These are phyloP conservation scores for Thumatha senex DNA, from an alignment of 2,888 invertebrate species.

Conservation along the genomic window DNA sequence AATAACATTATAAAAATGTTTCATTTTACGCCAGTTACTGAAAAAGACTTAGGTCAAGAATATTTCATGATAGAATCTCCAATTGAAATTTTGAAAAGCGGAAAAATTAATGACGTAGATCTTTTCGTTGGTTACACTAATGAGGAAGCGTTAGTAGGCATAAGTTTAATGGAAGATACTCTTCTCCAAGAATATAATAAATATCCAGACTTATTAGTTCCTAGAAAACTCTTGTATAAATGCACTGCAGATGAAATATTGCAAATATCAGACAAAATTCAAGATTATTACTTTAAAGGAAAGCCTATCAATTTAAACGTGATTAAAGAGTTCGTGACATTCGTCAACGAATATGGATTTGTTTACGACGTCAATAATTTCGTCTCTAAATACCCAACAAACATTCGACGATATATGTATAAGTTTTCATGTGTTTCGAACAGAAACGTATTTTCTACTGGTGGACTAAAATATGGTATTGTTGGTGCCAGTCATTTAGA, in stretches of 20 bases:
- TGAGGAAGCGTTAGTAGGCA: constrained; percentile 50
- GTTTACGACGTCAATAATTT: constrained; percentile 6
- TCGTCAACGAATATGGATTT: background rate
- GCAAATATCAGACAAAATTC: constrained; percentile 8
- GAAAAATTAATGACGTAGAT: constrained; percentile 10
- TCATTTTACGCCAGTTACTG: constrained; percentile 55
- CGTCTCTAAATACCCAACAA: constrained; percentile 18
- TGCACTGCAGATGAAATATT: constrained; percentile 8
- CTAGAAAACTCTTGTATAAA: constrained; percentile 12
- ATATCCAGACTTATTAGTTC: constrained; percentile 15
- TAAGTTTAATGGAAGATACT: constrained; percentile 21
- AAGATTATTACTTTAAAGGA: constrained; percentile 10
- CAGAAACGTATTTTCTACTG: constrained; percentile 46
- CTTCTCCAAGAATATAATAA: constrained; percentile 7
- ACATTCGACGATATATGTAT: constrained; percentile 22
- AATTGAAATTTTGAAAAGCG: background rate
- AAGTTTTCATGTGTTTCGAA: constrained; percentile 48
- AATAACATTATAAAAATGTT: constrained; percentile 43
- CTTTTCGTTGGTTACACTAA: constrained; percentile 11
- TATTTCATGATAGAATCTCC: constrained; percentile 13
- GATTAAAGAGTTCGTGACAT: constrained; percentile 8
- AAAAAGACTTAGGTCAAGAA: constrained; percentile 40
- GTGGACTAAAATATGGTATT: constrained; percentile 45
- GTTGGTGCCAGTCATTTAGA: constrained; percentile 56
- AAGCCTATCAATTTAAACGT: constrained; percentile 4